Conservation (phyloP, 2,888 invertebrate species). For the Harpalus rubripes region DNA sequence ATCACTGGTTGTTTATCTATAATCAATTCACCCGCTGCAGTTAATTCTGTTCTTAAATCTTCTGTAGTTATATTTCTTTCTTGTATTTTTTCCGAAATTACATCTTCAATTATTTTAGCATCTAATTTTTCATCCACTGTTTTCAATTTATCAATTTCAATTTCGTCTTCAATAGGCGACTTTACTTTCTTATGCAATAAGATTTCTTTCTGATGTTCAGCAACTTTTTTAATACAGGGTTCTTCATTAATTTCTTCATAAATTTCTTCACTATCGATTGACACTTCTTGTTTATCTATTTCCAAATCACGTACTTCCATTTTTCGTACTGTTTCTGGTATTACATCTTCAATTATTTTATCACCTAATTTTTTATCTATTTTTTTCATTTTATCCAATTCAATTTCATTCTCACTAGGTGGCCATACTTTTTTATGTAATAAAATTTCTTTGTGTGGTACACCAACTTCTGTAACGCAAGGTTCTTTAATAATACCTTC, state of each 20-base stretch:
- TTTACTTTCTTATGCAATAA: background rate
- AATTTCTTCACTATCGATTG: background rate
- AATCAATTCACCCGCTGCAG: no score
- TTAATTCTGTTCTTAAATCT: no score
- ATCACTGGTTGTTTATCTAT: no score
- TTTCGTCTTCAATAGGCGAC: constrained; percentile 9
- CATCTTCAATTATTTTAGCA: background rate
- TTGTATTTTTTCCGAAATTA: no score
- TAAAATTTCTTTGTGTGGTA: constrained; percentile 1
- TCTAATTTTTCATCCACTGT: constrained; percentile 3
- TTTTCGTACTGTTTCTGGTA: background rate
- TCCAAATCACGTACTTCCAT: background rate
- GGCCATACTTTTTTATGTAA: constrained; percentile 19
- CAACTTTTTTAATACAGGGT: background rate
- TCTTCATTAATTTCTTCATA: background rate
- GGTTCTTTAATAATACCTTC: constrained; percentile 15
- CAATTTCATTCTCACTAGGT: background rate
- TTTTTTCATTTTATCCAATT: background rate
- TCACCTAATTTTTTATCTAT: background rate
- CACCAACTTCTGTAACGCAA: background rate
- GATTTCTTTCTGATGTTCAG: constrained; percentile 5
- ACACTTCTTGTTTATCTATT: no score
- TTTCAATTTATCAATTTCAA: background rate
- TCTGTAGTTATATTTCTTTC: background rate
- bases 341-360: background rate